phyloP scores from a whole-genome alignment of 2,113 vertebrate genomes.

The Aptenodytes patagonicus region DNA sequence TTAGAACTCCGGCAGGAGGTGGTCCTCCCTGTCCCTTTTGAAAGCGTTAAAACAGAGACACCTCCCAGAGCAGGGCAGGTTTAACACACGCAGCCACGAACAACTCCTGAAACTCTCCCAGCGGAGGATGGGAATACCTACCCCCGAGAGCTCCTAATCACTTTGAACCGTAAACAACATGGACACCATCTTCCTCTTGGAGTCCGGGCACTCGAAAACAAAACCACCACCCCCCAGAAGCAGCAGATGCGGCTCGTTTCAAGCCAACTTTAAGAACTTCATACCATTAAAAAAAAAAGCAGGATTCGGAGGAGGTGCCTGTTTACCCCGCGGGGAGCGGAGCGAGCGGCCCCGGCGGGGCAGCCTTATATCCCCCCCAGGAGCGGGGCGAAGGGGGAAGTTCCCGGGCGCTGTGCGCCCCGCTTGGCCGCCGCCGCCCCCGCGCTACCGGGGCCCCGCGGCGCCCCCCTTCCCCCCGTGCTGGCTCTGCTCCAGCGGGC shows the following conservation, averaged over 20 bases:
- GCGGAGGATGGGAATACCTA: not conserved
- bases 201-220: not conserved
- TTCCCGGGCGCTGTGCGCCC: not conserved
- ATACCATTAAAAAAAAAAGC: no score
- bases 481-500: not conserved
- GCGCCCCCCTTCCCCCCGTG: not conserved
- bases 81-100: not conserved
- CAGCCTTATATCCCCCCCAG: not conserved
- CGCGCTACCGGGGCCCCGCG: not conserved
- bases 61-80: not conserved
- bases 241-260: not conserved
- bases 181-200: not conserved
- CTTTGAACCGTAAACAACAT: not conserved
- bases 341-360: not conserved
- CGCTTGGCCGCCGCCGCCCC: not conserved
- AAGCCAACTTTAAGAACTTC: not conserved
- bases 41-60: not conserved
- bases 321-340: not conserved
- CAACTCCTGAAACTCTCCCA: not conserved
- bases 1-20: not conserved
- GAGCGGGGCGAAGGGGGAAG: not conserved
- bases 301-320: no score
- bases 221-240: not conserved
- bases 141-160: not conserved
- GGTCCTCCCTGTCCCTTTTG: not conserved